Evolutionary conservation across 2,797 vertebrate species (phyloP).

Genomic region (Centroberyx gerrardi): DNA sequence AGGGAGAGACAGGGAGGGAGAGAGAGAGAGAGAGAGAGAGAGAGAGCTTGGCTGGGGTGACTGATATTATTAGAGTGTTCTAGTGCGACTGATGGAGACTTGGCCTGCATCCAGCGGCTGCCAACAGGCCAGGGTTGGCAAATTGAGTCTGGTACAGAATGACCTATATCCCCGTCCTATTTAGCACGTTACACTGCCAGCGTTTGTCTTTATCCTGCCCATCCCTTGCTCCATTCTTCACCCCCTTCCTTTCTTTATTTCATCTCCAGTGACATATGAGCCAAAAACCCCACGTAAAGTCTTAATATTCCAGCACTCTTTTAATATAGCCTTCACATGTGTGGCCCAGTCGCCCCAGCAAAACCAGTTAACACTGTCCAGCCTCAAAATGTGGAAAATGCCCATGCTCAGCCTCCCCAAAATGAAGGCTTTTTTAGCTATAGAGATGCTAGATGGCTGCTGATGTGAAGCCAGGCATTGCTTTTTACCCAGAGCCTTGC

Average conservation of each 20-base stretch:
- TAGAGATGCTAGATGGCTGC: background rate
- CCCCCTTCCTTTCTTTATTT: conserved; percentile 3
- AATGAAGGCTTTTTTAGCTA: background rate
- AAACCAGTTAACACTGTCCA: background rate
- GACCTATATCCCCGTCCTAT: conserved; percentile 79
- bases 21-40: conserved; percentile 3
- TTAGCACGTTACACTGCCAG: conserved; percentile 57
- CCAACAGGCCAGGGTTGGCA: conserved; percentile 67
- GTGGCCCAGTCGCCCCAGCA: background rate
- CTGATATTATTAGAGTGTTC: conserved; percentile 71
- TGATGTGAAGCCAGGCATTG: background rate
- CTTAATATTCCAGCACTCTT: background rate
- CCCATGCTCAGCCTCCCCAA: background rate
- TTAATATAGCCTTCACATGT: conserved; percentile 1
- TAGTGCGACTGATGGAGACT: conserved; percentile 64
- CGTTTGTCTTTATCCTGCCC: conserved; percentile 42
- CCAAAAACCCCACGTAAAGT: conserved; percentile 5
- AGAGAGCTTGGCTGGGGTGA: conserved; percentile 48
- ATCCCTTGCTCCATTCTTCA: conserved; percentile 19
- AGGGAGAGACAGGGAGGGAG: conserved; percentile 5
- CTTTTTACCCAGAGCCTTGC: conserved; percentile 42
- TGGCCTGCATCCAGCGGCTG: conserved; percentile 73
- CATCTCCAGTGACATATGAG: conserved; percentile 32
- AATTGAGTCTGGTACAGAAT: conserved; percentile 71
- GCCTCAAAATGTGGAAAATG: background rate